Evolutionary conservation across 53 echinoderm and acorn worm genomes (phyloP).

Genomic region (Luidia sarsii): DNA sequence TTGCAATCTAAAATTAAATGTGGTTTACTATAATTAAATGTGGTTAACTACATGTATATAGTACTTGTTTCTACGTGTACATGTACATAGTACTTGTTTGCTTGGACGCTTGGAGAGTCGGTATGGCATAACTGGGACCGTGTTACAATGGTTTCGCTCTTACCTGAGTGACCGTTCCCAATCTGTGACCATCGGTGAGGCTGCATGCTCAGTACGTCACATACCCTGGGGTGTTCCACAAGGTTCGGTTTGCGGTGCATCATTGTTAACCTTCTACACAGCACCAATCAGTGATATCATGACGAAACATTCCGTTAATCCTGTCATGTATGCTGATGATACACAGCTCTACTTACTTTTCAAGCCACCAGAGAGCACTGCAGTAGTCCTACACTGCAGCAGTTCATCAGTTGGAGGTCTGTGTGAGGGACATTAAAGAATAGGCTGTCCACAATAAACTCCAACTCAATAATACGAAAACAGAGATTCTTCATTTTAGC

Average conservation of each 20-base stretch:
- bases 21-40: too few species aligned
- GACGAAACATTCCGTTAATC: neutral
- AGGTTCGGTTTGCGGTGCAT: slow-evolving; percentile 4
- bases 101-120: too few species aligned
- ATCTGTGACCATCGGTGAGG: neutral
- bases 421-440: neutral
- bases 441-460: slow-evolving; percentile 3
- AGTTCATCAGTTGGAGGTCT: too few species aligned
- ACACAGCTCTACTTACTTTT: neutral
- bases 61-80: too few species aligned
- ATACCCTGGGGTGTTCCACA: slow-evolving; percentile 9
- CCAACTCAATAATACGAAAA: neutral
- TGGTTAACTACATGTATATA: too few species aligned
- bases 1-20: too few species aligned
- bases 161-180: slow-evolving; percentile 1
- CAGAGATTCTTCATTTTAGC: neutral
- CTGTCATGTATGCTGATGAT: neutral
- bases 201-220: neutral
- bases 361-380: neutral
- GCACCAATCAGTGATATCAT: neutral
- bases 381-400: too few species aligned
- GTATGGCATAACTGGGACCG: neutral
- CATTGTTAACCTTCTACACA: slow-evolving; percentile 8
- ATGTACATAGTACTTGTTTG: too few species aligned
- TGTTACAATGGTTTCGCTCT: neutral